phyloP scores from a whole-genome alignment of 2,888 invertebrate genomes.

The Galeruca laticollis region DNA sequence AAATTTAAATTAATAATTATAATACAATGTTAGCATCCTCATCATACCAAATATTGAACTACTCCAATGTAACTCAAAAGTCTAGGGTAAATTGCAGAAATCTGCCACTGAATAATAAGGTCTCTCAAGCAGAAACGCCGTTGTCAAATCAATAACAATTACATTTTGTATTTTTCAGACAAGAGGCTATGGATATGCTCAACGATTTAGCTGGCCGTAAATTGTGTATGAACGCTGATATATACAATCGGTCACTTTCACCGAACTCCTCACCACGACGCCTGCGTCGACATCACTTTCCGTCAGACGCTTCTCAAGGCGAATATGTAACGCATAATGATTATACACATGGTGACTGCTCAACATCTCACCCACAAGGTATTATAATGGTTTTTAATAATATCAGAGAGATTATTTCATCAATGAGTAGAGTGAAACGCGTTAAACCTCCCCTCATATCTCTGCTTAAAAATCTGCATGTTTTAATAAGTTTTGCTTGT shows the following conservation, averaged over 20 bases:
- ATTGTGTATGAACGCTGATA: constrained; percentile 66
- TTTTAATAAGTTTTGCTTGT: no score
- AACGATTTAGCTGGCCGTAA: constrained; percentile 84
- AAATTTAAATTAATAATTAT: no score
- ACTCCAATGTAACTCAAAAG: no score
- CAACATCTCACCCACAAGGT: constrained; percentile 38
- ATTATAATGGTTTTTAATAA: not conserved
- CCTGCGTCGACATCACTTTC: constrained; percentile 61
- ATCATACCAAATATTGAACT: no score
- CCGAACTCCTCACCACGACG: constrained; percentile 74
- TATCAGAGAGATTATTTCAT: not conserved
- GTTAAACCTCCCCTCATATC: not conserved
- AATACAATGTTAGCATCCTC: no score
- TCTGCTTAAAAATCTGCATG: not conserved
- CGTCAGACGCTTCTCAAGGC: constrained; percentile 66
- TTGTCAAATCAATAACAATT: no score
- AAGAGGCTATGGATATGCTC: constrained; percentile 88
- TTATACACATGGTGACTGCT: constrained; percentile 37
- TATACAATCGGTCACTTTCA: constrained; percentile 67
- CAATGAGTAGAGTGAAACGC: not conserved
- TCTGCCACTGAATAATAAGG: no score
- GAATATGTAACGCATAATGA: constrained; percentile 31
- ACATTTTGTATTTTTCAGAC: constrained; percentile 67
- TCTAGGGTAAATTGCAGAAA: no score
- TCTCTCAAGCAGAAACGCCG: no score